Conservation (phyloP, 1,140 invertebrate species). For the Sinella curviseta region DNA sequence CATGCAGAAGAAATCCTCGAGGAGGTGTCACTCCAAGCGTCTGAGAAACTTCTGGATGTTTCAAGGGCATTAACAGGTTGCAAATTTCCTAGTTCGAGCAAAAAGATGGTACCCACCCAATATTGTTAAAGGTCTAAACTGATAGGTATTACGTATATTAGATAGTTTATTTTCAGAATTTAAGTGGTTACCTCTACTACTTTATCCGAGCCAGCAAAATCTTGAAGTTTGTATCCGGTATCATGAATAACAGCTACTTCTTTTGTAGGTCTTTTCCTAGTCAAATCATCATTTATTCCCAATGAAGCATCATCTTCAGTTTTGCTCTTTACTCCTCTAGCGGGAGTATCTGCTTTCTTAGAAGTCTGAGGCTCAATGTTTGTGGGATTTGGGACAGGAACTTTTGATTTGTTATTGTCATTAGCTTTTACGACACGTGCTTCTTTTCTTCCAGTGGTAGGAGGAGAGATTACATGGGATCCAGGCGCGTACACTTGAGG, state of each 20-base stretch:
- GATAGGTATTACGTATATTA: too few relatives aligned
- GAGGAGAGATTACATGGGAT: too few relatives aligned
- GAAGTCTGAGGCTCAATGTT: too few relatives aligned
- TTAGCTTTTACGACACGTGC: too few relatives aligned
- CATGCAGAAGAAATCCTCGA: conserved; percentile 81
- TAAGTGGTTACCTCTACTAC: conserved; percentile 59
- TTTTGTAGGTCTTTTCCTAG: conserved; percentile 50
- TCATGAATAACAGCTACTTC: conserved; percentile 51
- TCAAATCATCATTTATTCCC: conserved; percentile 9
- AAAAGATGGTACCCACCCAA: conserved; percentile 19
- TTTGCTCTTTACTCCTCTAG: not conserved
- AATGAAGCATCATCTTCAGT: not conserved
- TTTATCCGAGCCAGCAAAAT: conserved; percentile 73
- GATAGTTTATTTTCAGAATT: not conserved
- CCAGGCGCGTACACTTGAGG: too few relatives aligned
- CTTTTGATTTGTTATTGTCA: too few relatives aligned
- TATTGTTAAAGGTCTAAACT: conserved; percentile 12
- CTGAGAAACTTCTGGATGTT: conserved; percentile 78
- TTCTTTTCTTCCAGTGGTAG: too few relatives aligned
- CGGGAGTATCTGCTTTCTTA: not conserved
- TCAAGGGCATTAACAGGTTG: conserved; percentile 77
- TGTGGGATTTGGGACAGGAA: too few relatives aligned
- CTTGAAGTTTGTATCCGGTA: conserved; percentile 66
- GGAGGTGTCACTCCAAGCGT: conserved; percentile 78
- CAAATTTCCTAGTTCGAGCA: conserved; percentile 66